Conservation (phyloP, 2,113 vertebrate genomes). For the Sminthopsis crassicaudata region DNA sequence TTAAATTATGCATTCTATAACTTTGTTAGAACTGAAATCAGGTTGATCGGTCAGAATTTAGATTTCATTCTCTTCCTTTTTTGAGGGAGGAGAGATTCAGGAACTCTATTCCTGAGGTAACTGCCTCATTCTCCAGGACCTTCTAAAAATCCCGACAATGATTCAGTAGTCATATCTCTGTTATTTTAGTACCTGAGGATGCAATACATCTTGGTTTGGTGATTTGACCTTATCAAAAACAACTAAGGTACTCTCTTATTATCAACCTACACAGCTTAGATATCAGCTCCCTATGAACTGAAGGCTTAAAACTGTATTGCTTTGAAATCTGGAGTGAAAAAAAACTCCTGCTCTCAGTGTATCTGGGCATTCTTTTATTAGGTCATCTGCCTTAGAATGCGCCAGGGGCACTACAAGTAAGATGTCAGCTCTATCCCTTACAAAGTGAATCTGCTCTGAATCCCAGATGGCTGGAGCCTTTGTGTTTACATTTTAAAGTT, state of each 20-base stretch:
- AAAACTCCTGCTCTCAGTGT: conserved; percentile 3
- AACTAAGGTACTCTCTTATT: neutral
- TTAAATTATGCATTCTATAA: neutral
- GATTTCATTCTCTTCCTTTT: neutral
- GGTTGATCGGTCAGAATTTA: neutral
- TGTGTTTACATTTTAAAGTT: conserved; percentile 49
- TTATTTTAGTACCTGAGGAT: neutral
- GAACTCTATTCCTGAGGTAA: neutral
- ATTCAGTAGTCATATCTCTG: neutral
- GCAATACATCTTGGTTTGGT: neutral
- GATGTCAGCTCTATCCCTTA: neutral
- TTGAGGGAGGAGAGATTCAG: neutral
- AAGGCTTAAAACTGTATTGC: neutral
- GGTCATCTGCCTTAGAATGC: neutral
- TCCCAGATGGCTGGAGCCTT: conserved; percentile 49
- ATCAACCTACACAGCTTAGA: neutral
- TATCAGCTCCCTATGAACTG: neutral
- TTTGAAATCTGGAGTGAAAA: neutral
- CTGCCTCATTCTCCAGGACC: neutral
- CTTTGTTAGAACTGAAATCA: neutral
- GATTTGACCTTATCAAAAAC: neutral
- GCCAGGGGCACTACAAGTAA: conserved; percentile 8
- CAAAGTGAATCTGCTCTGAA: conserved; percentile 1
- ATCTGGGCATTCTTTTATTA: neutral
- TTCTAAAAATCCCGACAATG: neutral